Conservation (phyloP, 2,888 invertebrate genomes). For the Zele albiditarsus region DNA sequence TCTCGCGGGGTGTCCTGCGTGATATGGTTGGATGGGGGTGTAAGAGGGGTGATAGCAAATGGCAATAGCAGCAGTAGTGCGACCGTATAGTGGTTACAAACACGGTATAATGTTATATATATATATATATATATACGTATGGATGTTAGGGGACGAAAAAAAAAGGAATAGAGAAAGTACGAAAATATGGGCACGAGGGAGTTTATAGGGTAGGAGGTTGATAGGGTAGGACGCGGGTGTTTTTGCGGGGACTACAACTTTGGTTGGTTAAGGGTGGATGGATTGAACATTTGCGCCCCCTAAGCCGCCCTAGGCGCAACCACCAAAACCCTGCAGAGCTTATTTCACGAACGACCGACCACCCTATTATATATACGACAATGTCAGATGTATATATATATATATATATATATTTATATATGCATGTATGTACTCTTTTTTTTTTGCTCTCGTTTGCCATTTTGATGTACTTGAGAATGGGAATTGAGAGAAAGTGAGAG, state of each 20-base stretch:
- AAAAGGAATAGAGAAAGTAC: slow-evolving; percentile 33
- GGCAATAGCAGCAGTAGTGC: slow-evolving; percentile 20
- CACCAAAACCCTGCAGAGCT: slow-evolving; percentile 71
- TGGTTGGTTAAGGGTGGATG: slow-evolving; percentile 40
- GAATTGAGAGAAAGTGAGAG: slow-evolving; percentile 33
- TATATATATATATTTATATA: not conserved
- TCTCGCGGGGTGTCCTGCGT: slow-evolving; percentile 56
- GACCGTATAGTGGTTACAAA: slow-evolving; percentile 25
- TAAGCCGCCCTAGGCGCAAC: slow-evolving; percentile 70
- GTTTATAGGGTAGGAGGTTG: slow-evolving; percentile 12
- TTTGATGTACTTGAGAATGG: slow-evolving; percentile 13
- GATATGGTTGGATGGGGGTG: slow-evolving; percentile 45
- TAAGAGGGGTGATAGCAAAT: slow-evolving; percentile 42
- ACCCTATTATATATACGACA: slow-evolving; percentile 54
- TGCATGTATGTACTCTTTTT: slow-evolving; percentile 34
- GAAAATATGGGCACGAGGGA: slow-evolving; percentile 1
- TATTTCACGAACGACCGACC: slow-evolving; percentile 69
- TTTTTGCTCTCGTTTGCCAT: slow-evolving; percentile 17
- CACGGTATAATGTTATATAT: slow-evolving; percentile 15
- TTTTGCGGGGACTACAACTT: slow-evolving; percentile 33
- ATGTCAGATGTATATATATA: not conserved
- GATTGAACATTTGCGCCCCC: slow-evolving; percentile 53
- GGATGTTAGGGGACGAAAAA: slow-evolving; percentile 14
- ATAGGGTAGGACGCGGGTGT: not conserved
- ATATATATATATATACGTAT: not conserved